These are phyloP conservation scores for Antechinus stuartii DNA, from an alignment of 2,113 vertebrate genomes.

Conservation along the genomic window DNA sequence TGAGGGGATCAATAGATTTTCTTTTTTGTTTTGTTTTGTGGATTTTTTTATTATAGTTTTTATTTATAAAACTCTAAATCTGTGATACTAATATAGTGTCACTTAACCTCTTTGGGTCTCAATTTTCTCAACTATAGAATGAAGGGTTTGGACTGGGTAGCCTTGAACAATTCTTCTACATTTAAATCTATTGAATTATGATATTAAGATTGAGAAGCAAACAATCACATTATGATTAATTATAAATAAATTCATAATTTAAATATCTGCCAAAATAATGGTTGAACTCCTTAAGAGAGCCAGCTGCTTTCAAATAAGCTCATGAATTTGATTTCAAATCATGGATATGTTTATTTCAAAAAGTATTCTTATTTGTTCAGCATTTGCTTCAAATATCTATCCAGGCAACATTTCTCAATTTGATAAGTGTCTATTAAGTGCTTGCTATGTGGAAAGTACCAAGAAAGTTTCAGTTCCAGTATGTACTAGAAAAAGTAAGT, in stretches of 20 bases:
- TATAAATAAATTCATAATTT: conserved; percentile 4
- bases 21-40: no score
- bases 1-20: neutral
- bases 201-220: neutral
- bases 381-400: neutral
- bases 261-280: neutral
- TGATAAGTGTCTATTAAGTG: neutral
- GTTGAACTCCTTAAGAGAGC: neutral
- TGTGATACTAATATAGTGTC: neutral
- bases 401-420: neutral
- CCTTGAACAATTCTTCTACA: neutral
- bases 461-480: conserved; percentile 1
- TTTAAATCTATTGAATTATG: neutral
- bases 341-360: neutral
- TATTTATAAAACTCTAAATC: neutral
- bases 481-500: neutral
- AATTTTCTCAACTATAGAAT: neutral
- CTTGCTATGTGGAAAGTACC: neutral
- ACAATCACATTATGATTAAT: neutral
- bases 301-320: conserved; percentile 5
- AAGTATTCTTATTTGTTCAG: neutral
- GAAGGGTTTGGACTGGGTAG: neutral
- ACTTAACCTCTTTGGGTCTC: neutral
- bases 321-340: neutral
- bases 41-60: no score